Evolutionary conservation across 1,140 invertebrate species (phyloP).

Genomic region (Philotrypesis tridentata): DNA sequence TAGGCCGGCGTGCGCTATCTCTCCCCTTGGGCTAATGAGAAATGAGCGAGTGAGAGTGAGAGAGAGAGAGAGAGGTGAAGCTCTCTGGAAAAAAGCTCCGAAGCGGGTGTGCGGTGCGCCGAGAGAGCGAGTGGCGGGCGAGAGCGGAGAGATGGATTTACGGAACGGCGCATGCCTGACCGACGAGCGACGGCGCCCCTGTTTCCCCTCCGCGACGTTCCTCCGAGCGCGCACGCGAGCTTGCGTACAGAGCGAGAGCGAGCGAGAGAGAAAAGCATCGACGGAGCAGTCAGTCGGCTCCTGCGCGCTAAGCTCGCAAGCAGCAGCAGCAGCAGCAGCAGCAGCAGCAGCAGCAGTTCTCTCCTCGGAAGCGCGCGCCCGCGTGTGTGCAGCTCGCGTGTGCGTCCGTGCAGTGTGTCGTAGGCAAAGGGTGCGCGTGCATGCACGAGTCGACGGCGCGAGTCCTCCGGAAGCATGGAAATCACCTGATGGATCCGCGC

Average conservation of each 20-base stretch:
- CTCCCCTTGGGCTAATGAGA: background rate
- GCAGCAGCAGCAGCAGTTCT: background rate
- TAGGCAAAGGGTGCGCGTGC: too few species aligned
- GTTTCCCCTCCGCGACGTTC: slow-evolving; percentile 52
- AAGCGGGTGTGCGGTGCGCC: background rate
- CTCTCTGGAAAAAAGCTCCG: background rate
- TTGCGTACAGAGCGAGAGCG: background rate
- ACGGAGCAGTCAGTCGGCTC: background rate
- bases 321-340: background rate
- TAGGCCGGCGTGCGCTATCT: background rate
- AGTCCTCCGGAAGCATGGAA: background rate
- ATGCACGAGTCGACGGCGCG: too few species aligned
- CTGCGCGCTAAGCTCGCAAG: background rate
- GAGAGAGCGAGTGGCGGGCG: background rate
- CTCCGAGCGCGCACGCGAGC: slow-evolving; percentile 12
- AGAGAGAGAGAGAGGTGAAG: background rate
- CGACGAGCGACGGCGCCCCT: slow-evolving; percentile 48
- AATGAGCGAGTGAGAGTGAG: background rate
- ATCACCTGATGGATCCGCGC: background rate
- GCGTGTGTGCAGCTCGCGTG: too few species aligned
- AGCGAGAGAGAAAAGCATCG: background rate
- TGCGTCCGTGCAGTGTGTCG: background rate
- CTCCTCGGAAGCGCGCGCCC: too few species aligned
- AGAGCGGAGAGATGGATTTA: slow-evolving; percentile 36
- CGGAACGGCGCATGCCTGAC: slow-evolving; percentile 65